Evolutionary conservation across 2,888 invertebrate species (phyloP).

Genomic region (Hedya salicella): DNA sequence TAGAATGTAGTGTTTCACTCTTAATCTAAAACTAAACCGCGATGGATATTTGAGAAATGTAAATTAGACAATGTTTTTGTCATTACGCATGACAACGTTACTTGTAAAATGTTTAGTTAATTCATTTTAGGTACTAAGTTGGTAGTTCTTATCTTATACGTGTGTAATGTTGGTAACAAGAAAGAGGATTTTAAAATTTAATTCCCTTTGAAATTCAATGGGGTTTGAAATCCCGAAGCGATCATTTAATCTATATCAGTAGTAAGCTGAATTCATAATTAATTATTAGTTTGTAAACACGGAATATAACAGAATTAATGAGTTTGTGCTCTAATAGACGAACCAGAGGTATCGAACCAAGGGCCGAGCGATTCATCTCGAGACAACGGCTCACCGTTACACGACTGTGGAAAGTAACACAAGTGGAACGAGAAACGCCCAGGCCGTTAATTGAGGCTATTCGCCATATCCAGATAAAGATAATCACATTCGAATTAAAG

Average conservation of each 20-base stretch:
- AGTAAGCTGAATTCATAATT: background rate
- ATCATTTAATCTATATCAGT: too few species aligned
- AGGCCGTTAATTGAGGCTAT: constrained; percentile 71
- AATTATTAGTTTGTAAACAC: background rate
- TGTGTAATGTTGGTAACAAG: too few species aligned
- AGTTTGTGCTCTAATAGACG: constrained; percentile 8
- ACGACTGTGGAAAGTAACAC: constrained; percentile 71
- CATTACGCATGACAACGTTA: too few species aligned
- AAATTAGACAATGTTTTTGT: too few species aligned
- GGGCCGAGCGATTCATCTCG: constrained; percentile 57
- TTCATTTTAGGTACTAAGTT: too few species aligned
- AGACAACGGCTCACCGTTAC: constrained; percentile 77
- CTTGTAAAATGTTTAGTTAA: too few species aligned
- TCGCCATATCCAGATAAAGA: constrained; percentile 57
- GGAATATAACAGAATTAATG: background rate
- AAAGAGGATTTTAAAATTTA: too few species aligned
- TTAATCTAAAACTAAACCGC: too few species aligned
- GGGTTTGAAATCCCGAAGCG: too few species aligned
- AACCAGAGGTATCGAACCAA: constrained; percentile 45
- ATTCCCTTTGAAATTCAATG: too few species aligned
- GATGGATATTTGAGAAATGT: too few species aligned
- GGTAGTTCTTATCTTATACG: too few species aligned
- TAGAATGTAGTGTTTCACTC: background rate
- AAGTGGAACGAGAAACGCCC: constrained; percentile 71
- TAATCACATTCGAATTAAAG: constrained; percentile 51